Evolutionary conservation across 1,140 invertebrate genomes (phyloP).

Genomic region (Drosophila eugracilis): DNA sequence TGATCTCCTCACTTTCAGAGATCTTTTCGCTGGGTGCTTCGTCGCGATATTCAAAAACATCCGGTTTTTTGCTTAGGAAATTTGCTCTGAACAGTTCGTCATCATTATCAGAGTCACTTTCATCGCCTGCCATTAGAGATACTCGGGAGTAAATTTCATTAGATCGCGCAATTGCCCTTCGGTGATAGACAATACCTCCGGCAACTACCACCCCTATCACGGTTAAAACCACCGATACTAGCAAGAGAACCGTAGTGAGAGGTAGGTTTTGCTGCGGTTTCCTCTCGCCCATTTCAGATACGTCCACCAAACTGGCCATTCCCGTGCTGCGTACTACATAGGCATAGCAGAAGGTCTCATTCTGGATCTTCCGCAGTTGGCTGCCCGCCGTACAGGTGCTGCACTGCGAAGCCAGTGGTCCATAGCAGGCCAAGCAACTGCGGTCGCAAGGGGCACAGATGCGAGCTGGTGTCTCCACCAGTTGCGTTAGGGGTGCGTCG

Average conservation of each 20-base stretch:
- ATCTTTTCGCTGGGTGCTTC: constrained; percentile 22
- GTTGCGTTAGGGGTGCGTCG: neutral
- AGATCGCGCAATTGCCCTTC: constrained; percentile 14
- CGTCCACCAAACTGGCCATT: constrained; percentile 53
- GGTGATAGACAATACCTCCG: constrained; percentile 44
- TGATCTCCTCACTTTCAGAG: neutral
- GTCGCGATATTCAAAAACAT: constrained; percentile 49
- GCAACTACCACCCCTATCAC: constrained; percentile 49
- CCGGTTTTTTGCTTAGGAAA: neutral
- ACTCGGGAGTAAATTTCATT: constrained; percentile 58
- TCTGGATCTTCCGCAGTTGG: constrained; percentile 63
- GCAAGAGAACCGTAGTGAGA: constrained; percentile 42
- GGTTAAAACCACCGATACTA: constrained; percentile 41
- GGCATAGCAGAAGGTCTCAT: constrained; percentile 71
- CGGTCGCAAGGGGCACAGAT: constrained; percentile 62
- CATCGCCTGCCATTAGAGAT: constrained; percentile 56
- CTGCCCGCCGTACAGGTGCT: constrained; percentile 69
- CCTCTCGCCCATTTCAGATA: constrained; percentile 17
- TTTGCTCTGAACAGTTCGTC: constrained; percentile 51
- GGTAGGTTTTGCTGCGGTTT: constrained; percentile 27
- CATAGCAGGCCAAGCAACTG: constrained; percentile 65
- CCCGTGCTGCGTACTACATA: constrained; percentile 76
- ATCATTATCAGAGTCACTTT: constrained; percentile 58
- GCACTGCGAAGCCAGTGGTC: constrained; percentile 64
- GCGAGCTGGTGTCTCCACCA: constrained; percentile 32